Base-by-base conservation (phyloP, 2,797 vertebrate species). In the Calcarius lapponicus region DNA sequence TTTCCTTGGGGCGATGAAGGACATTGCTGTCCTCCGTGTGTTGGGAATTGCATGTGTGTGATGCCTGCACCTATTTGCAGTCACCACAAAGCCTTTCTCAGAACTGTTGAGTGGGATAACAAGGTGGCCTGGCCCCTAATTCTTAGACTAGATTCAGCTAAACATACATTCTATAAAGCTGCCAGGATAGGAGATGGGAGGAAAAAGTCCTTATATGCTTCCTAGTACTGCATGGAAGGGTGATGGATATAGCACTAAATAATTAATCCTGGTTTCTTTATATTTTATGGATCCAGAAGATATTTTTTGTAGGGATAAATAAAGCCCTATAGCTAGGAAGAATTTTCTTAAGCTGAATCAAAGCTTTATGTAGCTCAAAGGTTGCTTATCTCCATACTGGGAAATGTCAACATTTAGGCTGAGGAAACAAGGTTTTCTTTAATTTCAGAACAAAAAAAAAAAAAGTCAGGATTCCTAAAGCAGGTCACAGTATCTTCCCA, bases 191-290 rank as follows among this genome's bases (percentile, higher is more conserved):
- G 38, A 88, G 32, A 74, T 26, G n/a, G 69, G 51, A 88, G 34
- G 45, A 67, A 90, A 43, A 73, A 53, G 34, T 75, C 80, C 61
- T 85, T 71, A 15, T 28, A 13, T 2, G 10, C 22, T 84, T 80
- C 60, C 31, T 67, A 57, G 45, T 81, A 19, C 69, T 81, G 32
- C 42, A 38, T 8, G 13, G 58, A 64, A 83, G 47, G 84, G 32
- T 90, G 78, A 61, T 76, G 64, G 66, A 67, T 71, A 79, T 73
- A 65, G 53, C 66, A 67, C 56, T 96, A 72, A 95, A 93, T 95
- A 93, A 93, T 96, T 86, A 89, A 93, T 95, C 22, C 18, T 36
- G 28, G 38, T 81, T 57, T 95, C 80, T 95, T 80, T 81, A 45
- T 86, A 70, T 94, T 93, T 94, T 75, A 94, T 94, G 83, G 67